Evolutionary conservation across 2,113 vertebrate species (phyloP), one percentile per base, ranked within the genome.

Genomic region (Beaufortia kweichowensis): DNA sequence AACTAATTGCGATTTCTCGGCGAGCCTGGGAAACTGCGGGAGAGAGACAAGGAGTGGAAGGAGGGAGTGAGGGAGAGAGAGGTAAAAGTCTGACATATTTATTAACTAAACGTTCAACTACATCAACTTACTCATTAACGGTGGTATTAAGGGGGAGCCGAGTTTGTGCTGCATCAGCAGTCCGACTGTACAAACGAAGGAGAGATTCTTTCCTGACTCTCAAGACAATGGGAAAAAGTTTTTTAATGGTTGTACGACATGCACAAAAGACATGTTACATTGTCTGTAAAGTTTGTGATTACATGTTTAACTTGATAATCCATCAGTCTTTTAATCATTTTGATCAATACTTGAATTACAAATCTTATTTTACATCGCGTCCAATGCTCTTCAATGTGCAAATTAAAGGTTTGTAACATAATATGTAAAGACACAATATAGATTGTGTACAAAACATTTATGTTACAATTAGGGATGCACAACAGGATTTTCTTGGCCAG

Each of bases 1-100:
- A 94, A 93, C 93, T 94, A 94, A 94, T 95, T 95, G 90, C 91
- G 90, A 94, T 94, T 94, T 94, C 91, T 91, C 89, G 89, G 91
- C 87, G 90, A 90, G 88, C 89, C 88, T 74, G 53, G 92, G 92
- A 90, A 79, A 80, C 59, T 73, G 55, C 4, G 41, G 63, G 64
- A 70, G 23, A 35, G 75, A 81, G 69, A 71, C 46, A 9, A 72
- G 53, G 75, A 61, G 63, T n/a, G 12, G 64, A 69, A 48, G 50
- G 63, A 43, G 69, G 62, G 66, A 62, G 35, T 10, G 26, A 21
- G 76, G 10, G 28, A 72, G 74, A 57, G 53, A 60, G 64, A 86
- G 87, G 90, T 92, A 94, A 94, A 94, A 94, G 86, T 91, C 88
- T 94, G 92, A 93, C 92, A 93, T 94, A 94, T 94, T 94, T 94